Evolutionary conservation across 2,797 vertebrate genomes (phyloP), one percentile per base, ranked within the genome.

Genomic region (Eurystomus glaucurus): DNA sequence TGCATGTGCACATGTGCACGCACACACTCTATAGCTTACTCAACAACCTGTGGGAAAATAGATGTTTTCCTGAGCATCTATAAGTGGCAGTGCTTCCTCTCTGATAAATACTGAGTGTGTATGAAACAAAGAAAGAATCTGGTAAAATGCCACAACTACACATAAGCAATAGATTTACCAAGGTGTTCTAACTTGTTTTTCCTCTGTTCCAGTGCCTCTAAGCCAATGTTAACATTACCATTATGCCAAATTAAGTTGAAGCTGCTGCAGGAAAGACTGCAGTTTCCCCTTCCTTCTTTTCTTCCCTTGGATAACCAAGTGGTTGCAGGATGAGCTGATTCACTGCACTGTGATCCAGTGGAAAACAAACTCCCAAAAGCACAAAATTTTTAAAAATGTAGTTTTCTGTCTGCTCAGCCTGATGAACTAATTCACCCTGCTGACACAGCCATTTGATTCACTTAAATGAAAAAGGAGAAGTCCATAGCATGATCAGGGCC

Each of bases 1-100:
- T 12, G 15, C 8, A 2, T 5, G 12, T 7, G 8, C n/a, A 46
- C 5, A 0, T 22, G 26, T 11, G 16, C 28, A 31, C 3, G 18
- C n/a, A n/a, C 11, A 26, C 39, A 41, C 4, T 3, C 7, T 29
- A 14, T 35, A 35, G 21, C 88, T 91, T 17, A 61, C 41, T 88
- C 50, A 37, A 82, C 29, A 95, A 31, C 9, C 8, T 43, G 4
- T 76, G n/a, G 23, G 69, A 76, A 87, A 91, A n/a, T 1, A 78
- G 6, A 25, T 18, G 13, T 19, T 14, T 82, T 82, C n/a, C 74
- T 65, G 18, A 64, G 13, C 45, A 76, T 35, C 31, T 52, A 41
- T 33, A 48, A 41, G 75, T 52, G 12, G 4, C 45, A 28, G n/a
- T 61, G 11, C 13, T 71, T 66, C 37, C 22, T 11, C 17, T 19